Evolutionary conservation across 2,113 vertebrate species (phyloP).

Genomic region (Eira barbara): DNA sequence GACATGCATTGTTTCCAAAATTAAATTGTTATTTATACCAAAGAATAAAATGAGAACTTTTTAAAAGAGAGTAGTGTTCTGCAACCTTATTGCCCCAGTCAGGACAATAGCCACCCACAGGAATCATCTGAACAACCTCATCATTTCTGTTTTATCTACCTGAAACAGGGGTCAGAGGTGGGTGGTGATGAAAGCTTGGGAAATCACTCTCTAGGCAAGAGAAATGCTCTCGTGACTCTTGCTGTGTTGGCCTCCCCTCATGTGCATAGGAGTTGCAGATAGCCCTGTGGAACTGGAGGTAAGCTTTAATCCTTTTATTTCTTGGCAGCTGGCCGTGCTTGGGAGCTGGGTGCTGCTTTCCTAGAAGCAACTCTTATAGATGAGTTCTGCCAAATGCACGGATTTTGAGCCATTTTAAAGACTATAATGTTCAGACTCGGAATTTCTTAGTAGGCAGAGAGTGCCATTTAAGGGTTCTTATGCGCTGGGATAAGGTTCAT

Average conservation of each 20-base stretch:
- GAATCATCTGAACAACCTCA: conserved; percentile 43
- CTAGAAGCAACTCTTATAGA: conserved; percentile 20
- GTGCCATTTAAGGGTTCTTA: conserved; percentile 49
- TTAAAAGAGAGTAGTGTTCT: conserved; percentile 35
- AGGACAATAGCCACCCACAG: conserved; percentile 52
- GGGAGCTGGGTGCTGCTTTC: conserved; percentile 18
- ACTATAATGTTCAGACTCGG: conserved; percentile 31
- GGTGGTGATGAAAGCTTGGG: conserved; percentile 31
- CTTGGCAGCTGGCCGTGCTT: neutral
- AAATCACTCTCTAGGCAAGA: conserved; percentile 42
- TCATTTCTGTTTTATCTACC: conserved; percentile 59
- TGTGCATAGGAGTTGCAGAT: neutral
- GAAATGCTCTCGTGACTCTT: conserved; percentile 15
- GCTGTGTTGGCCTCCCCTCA: neutral
- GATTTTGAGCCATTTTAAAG: conserved; percentile 59
- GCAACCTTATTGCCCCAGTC: conserved; percentile 41
- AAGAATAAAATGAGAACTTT: conserved; percentile 61
- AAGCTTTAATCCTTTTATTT: conserved; percentile 15
- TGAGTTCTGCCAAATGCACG: conserved; percentile 39
- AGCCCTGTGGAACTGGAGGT: neutral
- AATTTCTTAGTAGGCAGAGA: conserved; percentile 53
- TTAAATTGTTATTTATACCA: conserved; percentile 58
- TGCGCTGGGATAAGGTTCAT: conserved; percentile 15
- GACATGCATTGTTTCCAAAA: conserved; percentile 45
- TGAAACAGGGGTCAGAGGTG: conserved; percentile 47